These are phyloP conservation scores for Cololabis saira DNA, from an alignment of 2,113 vertebrate genomes.

Conservation along the genomic window DNA sequence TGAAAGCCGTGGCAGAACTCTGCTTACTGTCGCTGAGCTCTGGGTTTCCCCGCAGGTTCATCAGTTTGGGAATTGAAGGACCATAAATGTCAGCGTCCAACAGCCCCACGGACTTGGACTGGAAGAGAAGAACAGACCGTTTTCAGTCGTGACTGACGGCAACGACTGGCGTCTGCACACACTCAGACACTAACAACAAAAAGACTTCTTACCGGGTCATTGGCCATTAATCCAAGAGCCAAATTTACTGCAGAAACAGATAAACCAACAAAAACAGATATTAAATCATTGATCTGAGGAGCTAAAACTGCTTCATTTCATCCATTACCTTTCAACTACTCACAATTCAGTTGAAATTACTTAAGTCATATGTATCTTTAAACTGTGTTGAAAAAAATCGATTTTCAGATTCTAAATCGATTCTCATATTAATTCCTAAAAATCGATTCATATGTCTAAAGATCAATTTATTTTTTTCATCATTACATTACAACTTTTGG, in stretches of 20 bases:
- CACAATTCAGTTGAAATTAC: no score
- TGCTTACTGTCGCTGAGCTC: constrained; percentile 89
- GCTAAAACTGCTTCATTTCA: background rate
- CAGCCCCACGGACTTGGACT: constrained; percentile 90
- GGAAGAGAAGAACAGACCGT: constrained; percentile 16
- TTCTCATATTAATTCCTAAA: no score
- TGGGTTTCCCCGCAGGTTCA: constrained; percentile 96
- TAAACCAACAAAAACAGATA: background rate
- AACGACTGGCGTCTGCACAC: no score
- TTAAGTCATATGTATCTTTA: no score
- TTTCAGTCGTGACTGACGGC: no score
- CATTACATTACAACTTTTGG: no score
- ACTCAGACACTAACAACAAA: background rate
- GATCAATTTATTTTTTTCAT: no score
- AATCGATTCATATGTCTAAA: no score
- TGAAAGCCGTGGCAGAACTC: background rate
- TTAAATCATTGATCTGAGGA: background rate
- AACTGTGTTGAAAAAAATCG: no score
- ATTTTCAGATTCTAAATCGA: no score
- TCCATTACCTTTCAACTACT: background rate
- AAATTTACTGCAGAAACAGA: constrained; percentile 87
- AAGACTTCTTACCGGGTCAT: constrained; percentile 83
- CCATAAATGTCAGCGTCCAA: constrained; percentile 95
- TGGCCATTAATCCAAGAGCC: constrained; percentile 90
- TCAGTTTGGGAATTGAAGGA: constrained; percentile 93